Evolutionary conservation across 2,797 vertebrate genomes (phyloP).

Genomic region (Bucorvus abyssinicus): DNA sequence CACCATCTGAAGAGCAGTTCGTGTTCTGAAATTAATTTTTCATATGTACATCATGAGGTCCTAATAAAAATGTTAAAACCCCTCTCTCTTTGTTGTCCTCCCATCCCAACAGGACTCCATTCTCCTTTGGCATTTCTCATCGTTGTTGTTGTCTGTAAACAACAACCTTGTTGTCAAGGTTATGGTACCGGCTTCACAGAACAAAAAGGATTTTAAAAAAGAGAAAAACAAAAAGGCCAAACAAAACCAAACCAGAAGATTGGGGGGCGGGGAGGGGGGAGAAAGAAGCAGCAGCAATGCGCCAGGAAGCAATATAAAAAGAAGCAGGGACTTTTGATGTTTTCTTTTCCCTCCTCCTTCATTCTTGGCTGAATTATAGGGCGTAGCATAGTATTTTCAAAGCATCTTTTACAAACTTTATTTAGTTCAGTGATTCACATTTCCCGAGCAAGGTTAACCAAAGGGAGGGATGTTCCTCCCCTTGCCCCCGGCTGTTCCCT

Average conservation of each 20-base stretch:
- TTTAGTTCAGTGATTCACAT: constrained; percentile 64
- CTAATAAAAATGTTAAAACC: constrained; percentile 47
- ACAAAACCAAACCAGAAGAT: background rate
- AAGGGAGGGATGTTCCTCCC: background rate
- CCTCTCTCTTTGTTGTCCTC: constrained; percentile 30
- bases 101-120: background rate
- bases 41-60: constrained; percentile 57
- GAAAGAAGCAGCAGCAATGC: background rate
- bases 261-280: background rate
- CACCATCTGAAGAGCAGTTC: constrained; percentile 19
- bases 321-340: constrained; percentile 33
- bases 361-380: constrained; percentile 50
- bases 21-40: constrained; percentile 64
- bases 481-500: background rate
- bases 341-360: constrained; percentile 44
- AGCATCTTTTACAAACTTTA: constrained; percentile 33
- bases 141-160: background rate
- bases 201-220: background rate
- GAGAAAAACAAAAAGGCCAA: background rate
- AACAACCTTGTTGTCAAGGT: constrained; percentile 25
- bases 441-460: constrained; percentile 44
- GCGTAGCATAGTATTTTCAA: constrained; percentile 47
- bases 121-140: constrained; percentile 14
- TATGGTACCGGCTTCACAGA: background rate
- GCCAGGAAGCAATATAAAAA: constrained; percentile 53